Percentiles rank a stretch among this genome's conserved stretches.
Conservation (phyloP, 2,797 vertebrate genomes). For the Limosa lapponica region DNA sequence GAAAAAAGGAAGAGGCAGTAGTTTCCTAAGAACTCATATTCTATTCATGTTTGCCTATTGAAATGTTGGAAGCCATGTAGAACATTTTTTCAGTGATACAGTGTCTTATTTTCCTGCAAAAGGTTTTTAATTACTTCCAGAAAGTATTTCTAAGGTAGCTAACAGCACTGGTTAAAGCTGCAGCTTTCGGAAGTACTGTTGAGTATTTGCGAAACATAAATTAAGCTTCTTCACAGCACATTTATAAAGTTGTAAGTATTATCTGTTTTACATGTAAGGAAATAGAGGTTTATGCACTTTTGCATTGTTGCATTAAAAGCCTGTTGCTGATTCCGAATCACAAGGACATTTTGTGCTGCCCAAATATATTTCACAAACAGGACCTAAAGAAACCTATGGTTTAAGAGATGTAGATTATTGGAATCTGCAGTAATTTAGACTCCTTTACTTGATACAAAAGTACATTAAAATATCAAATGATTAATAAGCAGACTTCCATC, state of each 20-base stretch:
- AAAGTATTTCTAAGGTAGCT: not conserved
- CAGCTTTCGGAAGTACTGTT: not conserved
- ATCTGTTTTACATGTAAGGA: not conserved
- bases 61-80: not conserved
- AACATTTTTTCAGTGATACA: not conserved
- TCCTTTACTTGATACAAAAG: not conserved
- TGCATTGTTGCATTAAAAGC: not conserved
- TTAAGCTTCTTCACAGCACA: not conserved
- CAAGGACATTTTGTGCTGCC: not conserved
- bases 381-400: not conserved
- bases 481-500: not conserved
- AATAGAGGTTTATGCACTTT: not conserved
- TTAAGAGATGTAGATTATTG: not conserved
- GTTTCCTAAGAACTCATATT: not conserved
- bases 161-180: not conserved
- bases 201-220: not conserved
- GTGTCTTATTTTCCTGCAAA: not conserved
- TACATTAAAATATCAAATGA: not conserved
- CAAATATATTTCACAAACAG: not conserved
- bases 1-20: not conserved
- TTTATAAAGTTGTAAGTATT: not conserved
- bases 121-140: not conserved
- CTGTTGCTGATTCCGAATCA: not conserved
- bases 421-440: not conserved
- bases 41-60: not conserved